phyloP scores from a whole-genome alignment of 1,140 invertebrate species.

The Orius insidiosus region DNA sequence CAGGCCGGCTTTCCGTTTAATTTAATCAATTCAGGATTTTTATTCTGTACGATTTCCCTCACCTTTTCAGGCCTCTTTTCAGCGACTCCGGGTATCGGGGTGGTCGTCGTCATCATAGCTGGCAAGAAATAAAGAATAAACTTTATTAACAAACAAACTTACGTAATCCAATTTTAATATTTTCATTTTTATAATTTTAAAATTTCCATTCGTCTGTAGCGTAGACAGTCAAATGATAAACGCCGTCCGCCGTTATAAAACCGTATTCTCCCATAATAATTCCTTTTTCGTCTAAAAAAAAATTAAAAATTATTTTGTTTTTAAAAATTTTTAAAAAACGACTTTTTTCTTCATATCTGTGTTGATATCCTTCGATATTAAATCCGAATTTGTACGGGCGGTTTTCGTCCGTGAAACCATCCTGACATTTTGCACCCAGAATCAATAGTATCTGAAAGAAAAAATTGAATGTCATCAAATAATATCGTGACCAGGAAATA shows the following conservation, averaged over 20 bases:
- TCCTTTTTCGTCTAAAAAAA: slow-evolving; percentile 45
- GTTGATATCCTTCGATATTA: slow-evolving; percentile 53
- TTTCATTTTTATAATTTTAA: slow-evolving; percentile 49
- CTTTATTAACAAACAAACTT: slow-evolving; percentile 28
- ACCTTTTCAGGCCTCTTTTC: neutral
- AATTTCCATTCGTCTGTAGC: slow-evolving; percentile 55
- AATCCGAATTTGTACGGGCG: slow-evolving; percentile 59
- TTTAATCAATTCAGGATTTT: slow-evolving; percentile 12
- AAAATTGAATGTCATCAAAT: no score
- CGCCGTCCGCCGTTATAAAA: slow-evolving; percentile 57
- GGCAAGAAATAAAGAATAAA: slow-evolving; percentile 6
- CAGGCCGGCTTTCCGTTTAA: slow-evolving; percentile 21
- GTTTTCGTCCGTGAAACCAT: slow-evolving; percentile 27
- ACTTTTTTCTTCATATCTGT: slow-evolving; percentile 55
- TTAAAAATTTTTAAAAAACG: slow-evolving; percentile 9
- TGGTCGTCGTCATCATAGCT: slow-evolving; percentile 21
- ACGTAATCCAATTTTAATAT: slow-evolving; percentile 27
- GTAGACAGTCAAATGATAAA: slow-evolving; percentile 60
- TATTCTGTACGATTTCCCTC: neutral
- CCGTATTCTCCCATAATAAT: slow-evolving; percentile 61
- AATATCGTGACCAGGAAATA: no score
- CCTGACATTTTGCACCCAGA: no score
- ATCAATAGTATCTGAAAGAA: no score
- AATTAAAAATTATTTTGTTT: slow-evolving; percentile 1
- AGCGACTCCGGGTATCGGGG: slow-evolving; percentile 15